These are phyloP conservation scores for Falco cherrug DNA, from an alignment of 2,797 vertebrate species.

Conservation along the genomic window DNA sequence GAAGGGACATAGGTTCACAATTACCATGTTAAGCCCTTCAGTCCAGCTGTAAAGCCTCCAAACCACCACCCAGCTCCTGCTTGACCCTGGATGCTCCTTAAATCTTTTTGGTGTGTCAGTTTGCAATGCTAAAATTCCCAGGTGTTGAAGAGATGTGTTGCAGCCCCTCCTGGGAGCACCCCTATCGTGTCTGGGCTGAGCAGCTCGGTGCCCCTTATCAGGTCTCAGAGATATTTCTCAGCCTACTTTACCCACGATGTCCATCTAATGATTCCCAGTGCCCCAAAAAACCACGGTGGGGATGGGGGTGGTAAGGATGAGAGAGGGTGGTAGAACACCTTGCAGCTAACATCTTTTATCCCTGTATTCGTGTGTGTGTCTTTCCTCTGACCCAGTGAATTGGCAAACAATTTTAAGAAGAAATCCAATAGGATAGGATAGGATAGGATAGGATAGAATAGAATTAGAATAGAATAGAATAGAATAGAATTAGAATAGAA, in stretches of 20 bases:
- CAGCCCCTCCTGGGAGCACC: background rate
- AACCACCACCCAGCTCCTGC: constrained; percentile 4
- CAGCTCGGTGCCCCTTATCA: background rate
- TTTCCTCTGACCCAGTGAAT: background rate
- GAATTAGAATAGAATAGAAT: background rate
- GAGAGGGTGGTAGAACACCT: background rate
- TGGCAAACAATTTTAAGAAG: background rate
- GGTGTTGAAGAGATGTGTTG: background rate
- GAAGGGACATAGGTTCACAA: constrained; percentile 6
- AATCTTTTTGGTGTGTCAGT: constrained; percentile 8
- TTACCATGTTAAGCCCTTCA: constrained; percentile 54
- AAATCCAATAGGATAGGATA: background rate
- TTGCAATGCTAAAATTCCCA: constrained; percentile 24
- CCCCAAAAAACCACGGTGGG: fast-evolving
- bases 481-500: background rate
- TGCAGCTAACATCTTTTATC: background rate
- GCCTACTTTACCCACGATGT: background rate
- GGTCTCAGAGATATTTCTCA: background rate
- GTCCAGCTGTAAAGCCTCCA: constrained; percentile 21
- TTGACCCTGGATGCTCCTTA: constrained; percentile 30
- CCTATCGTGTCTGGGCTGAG: background rate
- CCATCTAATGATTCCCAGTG: background rate
- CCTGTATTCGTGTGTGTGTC: background rate
- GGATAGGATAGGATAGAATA: background rate
- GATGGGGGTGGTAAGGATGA: background rate